Evolutionary conservation across 2,113 vertebrate genomes (phyloP).

Genomic region (Eleginops maclovinus): DNA sequence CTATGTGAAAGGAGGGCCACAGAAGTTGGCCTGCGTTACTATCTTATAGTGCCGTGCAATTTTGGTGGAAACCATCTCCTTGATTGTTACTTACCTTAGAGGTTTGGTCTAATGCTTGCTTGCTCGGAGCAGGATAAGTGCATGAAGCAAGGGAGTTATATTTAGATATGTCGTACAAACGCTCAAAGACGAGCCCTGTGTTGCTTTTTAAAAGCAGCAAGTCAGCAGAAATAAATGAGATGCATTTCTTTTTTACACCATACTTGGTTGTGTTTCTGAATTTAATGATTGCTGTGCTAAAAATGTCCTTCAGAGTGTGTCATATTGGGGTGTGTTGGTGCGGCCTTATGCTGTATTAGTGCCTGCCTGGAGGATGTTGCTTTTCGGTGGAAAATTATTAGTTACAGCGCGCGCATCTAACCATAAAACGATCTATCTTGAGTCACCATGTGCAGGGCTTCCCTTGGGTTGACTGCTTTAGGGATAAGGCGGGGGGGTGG

Average conservation of each 20-base stretch:
- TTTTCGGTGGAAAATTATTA: conserved; percentile 8
- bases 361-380: background rate
- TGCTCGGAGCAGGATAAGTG: conserved; percentile 8
- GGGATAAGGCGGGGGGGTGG: too few relatives aligned
- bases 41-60: conserved; percentile 25
- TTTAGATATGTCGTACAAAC: background rate
- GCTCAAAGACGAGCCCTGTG: background rate
- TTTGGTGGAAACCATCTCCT: conserved; percentile 30
- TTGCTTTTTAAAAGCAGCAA: background rate
- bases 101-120: background rate
- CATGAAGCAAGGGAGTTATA: accelerated
- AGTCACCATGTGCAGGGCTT: background rate
- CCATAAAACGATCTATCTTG: conserved; percentile 14
- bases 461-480: too few relatives aligned
- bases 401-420: conserved; percentile 1
- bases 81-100: conserved; percentile 24
- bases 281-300: background rate
- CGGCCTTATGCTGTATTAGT: background rate
- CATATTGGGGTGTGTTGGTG: background rate
- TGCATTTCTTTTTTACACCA: background rate
- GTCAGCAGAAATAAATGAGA: background rate
- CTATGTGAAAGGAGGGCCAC: conserved; percentile 10
- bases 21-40: conserved; percentile 25
- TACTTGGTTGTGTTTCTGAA: background rate
- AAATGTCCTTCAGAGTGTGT: conserved; percentile 10